phyloP scores from a whole-genome alignment of 2,888 invertebrate genomes.

The Tenodera sinensis region DNA sequence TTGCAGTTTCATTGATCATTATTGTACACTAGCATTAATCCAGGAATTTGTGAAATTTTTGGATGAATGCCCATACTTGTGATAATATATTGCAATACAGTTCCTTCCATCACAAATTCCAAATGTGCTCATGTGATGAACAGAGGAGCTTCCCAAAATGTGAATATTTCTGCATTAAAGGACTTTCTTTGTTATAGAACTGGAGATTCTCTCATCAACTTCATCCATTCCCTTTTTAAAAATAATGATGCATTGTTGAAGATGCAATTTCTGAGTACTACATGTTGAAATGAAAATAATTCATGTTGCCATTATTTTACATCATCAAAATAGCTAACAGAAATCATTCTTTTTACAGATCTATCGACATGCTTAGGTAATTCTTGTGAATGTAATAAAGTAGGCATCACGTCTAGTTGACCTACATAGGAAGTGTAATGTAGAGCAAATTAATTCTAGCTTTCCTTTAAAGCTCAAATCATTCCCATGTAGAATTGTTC shows the following conservation, averaged over 20 bases:
- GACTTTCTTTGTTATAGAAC: not conserved
- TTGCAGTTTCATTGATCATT: not conserved
- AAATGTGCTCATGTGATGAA: not conserved
- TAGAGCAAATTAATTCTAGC: not conserved
- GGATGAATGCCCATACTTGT: not conserved
- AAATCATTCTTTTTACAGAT: not conserved
- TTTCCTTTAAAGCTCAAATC: not conserved
- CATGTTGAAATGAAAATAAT: not conserved
- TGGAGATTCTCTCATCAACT: too few species aligned
- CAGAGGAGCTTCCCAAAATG: not conserved
- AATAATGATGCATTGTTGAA: too few species aligned
- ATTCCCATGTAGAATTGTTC: not conserved
- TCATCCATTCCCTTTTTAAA: too few species aligned
- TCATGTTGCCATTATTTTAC: not conserved
- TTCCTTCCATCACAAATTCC: not conserved
- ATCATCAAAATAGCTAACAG: not conserved
- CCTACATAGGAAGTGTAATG: not conserved
- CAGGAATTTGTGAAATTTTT: not conserved
- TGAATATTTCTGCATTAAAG: not conserved
- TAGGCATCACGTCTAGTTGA: not conserved
- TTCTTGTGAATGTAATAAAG: not conserved
- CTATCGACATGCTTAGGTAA: not conserved
- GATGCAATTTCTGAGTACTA: not conserved
- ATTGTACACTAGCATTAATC: not conserved
- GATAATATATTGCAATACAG: not conserved